phyloP scores from a whole-genome alignment of 2,113 vertebrate genomes.

The Nycticryphes semicollaris region DNA sequence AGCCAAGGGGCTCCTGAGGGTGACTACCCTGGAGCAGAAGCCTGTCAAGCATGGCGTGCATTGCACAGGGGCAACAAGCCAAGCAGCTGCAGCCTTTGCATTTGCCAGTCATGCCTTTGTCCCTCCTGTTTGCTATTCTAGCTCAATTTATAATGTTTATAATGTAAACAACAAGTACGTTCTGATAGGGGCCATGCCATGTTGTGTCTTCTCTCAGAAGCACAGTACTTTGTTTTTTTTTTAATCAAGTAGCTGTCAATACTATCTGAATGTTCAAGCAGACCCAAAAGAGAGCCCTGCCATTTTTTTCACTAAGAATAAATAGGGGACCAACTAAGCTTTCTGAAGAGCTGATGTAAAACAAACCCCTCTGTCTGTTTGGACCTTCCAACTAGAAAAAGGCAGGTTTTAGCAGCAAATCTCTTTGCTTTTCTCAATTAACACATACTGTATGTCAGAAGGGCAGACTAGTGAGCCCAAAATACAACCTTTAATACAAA shows the following conservation, averaged over 20 bases:
- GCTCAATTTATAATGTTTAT: background rate
- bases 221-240: background rate
- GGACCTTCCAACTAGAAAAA: background rate
- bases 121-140: background rate
- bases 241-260: background rate
- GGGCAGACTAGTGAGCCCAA: background rate
- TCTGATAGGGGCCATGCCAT: background rate
- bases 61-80: background rate
- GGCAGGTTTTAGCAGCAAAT: background rate
- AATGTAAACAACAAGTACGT: background rate
- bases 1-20: background rate
- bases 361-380: background rate
- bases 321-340: background rate
- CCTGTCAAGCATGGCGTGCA: rapidly evolving
- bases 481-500: background rate
- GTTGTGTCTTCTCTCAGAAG: background rate
- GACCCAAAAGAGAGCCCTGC: background rate
- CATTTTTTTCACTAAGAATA: background rate
- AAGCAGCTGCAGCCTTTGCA: rapidly evolving
- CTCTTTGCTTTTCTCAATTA: background rate
- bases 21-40: rapidly evolving
- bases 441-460: background rate
- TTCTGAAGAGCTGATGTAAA: background rate
- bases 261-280: background rate
- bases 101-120: background rate